phyloP scores from a whole-genome alignment of 2,113 vertebrate genomes.

The Callopanchax toddi region DNA sequence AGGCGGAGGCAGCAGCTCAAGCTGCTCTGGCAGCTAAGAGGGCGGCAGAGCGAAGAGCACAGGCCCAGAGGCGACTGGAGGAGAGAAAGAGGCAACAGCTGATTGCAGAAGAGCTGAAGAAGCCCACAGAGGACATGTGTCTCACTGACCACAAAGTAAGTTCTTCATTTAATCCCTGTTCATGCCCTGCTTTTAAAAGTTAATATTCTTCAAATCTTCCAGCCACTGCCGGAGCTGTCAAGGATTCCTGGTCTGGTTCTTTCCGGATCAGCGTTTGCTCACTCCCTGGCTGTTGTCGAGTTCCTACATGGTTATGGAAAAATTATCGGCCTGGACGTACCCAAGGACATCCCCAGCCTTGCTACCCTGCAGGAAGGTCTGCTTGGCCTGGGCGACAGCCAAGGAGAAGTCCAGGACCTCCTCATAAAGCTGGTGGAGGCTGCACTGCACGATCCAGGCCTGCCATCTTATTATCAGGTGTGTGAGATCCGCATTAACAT shows the following conservation, averaged over 20 bases:
- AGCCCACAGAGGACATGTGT: conserved; percentile 96
- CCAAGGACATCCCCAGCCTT: conserved; percentile 89
- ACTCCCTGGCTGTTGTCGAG: conserved; percentile 90
- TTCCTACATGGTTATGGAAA: conserved; percentile 94
- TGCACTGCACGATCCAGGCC: conserved; percentile 88
- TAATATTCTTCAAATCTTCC: conserved; percentile 10
- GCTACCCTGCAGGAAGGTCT: conserved; percentile 91
- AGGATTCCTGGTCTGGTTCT: conserved; percentile 89
- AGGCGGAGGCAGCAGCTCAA: conserved; percentile 76
- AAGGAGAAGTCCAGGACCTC: conserved; percentile 88
- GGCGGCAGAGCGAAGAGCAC: conserved; percentile 79
- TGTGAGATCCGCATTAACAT: conserved; percentile 1
- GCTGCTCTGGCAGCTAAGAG: conserved; percentile 79
- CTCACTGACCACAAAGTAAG: conserved; percentile 90
- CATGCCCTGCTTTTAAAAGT: neutral
- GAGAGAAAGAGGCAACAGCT: conserved; percentile 91
- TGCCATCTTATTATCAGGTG: conserved; percentile 91
- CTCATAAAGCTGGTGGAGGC: conserved; percentile 86
- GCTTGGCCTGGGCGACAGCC: conserved; percentile 84
- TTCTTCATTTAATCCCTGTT: neutral
- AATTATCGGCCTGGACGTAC: conserved; percentile 87
- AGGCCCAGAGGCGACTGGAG: conserved; percentile 87
- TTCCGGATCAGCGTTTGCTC: conserved; percentile 86
- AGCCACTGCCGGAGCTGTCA: conserved; percentile 89
- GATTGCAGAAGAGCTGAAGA: conserved; percentile 95